phyloP scores from a whole-genome alignment of 2,113 vertebrate species.

The Syngnathus floridae region DNA sequence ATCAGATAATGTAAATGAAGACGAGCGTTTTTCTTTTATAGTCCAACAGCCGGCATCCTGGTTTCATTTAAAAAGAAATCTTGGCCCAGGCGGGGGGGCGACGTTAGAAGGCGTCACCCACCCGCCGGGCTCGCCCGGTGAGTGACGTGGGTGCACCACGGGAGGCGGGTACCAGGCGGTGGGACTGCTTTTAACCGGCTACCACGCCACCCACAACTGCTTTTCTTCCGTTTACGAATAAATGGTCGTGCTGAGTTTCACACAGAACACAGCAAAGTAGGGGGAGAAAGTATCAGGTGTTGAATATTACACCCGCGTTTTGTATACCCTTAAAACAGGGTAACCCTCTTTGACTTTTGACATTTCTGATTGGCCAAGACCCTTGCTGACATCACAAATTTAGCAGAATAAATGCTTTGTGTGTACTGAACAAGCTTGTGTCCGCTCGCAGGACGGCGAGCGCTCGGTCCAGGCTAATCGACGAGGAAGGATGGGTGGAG shows the following conservation, averaged over 20 bases:
- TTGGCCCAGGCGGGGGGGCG: conserved; percentile 32
- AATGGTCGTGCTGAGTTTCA: neutral
- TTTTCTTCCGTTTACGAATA: neutral
- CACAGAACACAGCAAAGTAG: neutral
- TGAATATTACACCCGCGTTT: too few relatives aligned
- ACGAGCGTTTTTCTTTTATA: conserved; percentile 47
- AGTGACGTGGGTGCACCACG: conserved; percentile 29
- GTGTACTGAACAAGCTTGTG: conserved; percentile 29
- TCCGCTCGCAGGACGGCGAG: conserved; percentile 53
- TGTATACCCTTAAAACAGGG: too few relatives aligned
- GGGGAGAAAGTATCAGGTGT: neutral
- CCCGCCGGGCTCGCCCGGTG: conserved; percentile 44
- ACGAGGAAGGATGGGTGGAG: conserved; percentile 57
- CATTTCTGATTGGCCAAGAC: conserved; percentile 36
- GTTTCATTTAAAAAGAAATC: conserved; percentile 64
- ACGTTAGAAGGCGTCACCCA: conserved; percentile 54
- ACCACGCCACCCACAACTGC: neutral
- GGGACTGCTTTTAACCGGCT: neutral
- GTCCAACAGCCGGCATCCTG: conserved; percentile 49
- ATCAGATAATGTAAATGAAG: conserved; percentile 59
- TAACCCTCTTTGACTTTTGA: neutral
- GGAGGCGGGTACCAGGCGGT: neutral
- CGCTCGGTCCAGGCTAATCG: conserved; percentile 30
- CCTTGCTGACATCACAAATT: conserved; percentile 22
- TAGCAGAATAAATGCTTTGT: neutral